Conservation (phyloP, 2,113 vertebrate species). For the Ellobius talpinus region DNA sequence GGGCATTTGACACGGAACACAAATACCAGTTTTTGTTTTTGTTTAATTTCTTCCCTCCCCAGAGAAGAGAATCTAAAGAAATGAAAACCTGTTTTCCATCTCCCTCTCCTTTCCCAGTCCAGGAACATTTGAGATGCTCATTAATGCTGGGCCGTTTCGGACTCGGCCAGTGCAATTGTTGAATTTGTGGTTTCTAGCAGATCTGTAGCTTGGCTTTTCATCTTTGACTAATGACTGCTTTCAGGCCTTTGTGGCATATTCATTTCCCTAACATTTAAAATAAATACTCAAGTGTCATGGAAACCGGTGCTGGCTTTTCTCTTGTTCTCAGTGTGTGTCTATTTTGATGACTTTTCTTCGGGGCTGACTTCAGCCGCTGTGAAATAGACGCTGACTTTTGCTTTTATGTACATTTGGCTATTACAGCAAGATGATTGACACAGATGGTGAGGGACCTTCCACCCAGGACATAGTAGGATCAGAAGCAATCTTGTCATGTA, state of each 20-base stretch:
- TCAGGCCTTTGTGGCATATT: slow-evolving; percentile 73
- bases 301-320: slow-evolving; percentile 75
- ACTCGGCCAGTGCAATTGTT: slow-evolving; percentile 74
- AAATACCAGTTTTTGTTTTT: slow-evolving; percentile 68
- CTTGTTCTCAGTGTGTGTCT: slow-evolving; percentile 37
- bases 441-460: not conserved
- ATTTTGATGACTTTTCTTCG: slow-evolving; percentile 74
- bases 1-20: slow-evolving; percentile 29
- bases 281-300: slow-evolving; percentile 82
- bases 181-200: slow-evolving; percentile 80
- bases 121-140: slow-evolving; percentile 82
- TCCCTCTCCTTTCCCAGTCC: slow-evolving; percentile 61
- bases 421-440: not conserved
- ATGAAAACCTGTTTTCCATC: slow-evolving; percentile 73
- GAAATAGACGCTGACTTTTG: slow-evolving; percentile 36
- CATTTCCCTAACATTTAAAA: slow-evolving; percentile 80
- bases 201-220: slow-evolving; percentile 77
- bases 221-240: slow-evolving; percentile 81
- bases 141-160: slow-evolving; percentile 69
- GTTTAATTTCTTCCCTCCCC: slow-evolving; percentile 42
- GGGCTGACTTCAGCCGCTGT: slow-evolving; percentile 64
- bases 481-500: not conserved
- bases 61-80: slow-evolving; percentile 70
- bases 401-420: not conserved
- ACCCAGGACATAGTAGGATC: not conserved